Percentiles rank a stretch among this genome's conserved stretches.
Conservation (phyloP, 1,140 invertebrate genomes). For the Drosophila cardini region DNA sequence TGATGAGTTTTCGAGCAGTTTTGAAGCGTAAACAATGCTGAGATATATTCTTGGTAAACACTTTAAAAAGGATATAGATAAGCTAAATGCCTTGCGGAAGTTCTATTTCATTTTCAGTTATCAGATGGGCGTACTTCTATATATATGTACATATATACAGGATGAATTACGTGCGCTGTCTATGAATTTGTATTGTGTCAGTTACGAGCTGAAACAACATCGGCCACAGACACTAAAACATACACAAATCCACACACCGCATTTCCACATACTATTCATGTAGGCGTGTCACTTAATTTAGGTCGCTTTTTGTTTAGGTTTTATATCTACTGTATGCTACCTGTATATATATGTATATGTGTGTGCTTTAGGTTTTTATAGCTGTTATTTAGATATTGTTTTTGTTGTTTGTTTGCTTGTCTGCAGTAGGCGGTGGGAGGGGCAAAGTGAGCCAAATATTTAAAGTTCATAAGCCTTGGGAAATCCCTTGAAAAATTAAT, state of each 20-base stretch:
- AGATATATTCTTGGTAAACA: neutral
- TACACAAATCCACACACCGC: neutral
- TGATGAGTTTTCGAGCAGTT: neutral
- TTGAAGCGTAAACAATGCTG: neutral
- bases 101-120: constrained; percentile 17
- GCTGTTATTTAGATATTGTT: constrained; percentile 10
- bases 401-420: constrained; percentile 12
- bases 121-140: constrained; percentile 7
- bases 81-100: constrained; percentile 1
- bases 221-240: constrained; percentile 2
- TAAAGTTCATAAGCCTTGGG: constrained; percentile 73
- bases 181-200: constrained; percentile 17
- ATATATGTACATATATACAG: neutral
- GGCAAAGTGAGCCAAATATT: constrained; percentile 49
- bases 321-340: constrained; percentile 1
- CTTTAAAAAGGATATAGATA: constrained; percentile 3
- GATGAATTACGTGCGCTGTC: constrained; percentile 31
- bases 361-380: constrained; percentile 4
- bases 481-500: constrained; percentile 73
- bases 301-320: constrained; percentile 18
- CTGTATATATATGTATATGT: constrained; percentile 38
- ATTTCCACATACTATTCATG: constrained; percentile 4
- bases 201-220: constrained; percentile 9
- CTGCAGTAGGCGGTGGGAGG: neutral
- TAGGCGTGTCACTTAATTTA: constrained; percentile 30